Percentiles rank a stretch among this genome's conserved stretches.
These are phyloP conservation scores for Oncorhynchus masou DNA, from an alignment of 2,113 vertebrate species.

Conservation along the genomic window DNA sequence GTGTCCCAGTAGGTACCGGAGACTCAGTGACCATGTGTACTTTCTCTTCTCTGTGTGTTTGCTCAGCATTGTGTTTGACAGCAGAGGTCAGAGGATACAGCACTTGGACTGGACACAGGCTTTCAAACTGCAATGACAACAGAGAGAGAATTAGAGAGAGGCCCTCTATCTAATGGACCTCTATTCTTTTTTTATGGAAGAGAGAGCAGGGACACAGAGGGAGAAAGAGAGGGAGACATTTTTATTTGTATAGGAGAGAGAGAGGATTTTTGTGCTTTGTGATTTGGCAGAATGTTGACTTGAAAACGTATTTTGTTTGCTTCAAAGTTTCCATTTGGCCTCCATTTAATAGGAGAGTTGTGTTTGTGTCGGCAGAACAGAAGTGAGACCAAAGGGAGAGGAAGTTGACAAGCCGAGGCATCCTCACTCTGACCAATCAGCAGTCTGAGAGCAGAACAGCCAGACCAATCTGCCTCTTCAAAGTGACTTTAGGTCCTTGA, in stretches of 20 bases:
- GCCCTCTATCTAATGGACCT: neutral
- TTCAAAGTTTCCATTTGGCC: constrained; percentile 32
- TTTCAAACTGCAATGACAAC: constrained; percentile 9
- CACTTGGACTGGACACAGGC: constrained; percentile 19
- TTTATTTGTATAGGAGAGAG: neutral
- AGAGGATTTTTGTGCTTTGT: neutral
- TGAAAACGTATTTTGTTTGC: constrained; percentile 32
- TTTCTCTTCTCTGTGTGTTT: constrained; percentile 27
- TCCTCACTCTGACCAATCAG: constrained; percentile 38
- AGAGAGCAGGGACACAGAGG: neutral
- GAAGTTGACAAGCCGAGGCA: constrained; percentile 16
- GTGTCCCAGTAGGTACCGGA: neutral
- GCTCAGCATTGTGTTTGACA: constrained; percentile 25
- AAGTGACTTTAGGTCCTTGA: no score
- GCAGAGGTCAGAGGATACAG: constrained; percentile 41
- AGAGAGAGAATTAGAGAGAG: neutral
- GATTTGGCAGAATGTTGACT: constrained; percentile 20
- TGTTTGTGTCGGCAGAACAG: constrained; percentile 40
- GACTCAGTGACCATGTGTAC: constrained; percentile 8
- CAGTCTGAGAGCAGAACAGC: constrained; percentile 26
- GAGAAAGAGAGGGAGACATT: constrained; percentile 1
- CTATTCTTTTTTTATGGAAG: neutral
- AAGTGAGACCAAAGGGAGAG: constrained; percentile 4
- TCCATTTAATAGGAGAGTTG: constrained; percentile 17
- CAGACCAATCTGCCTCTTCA: constrained; percentile 27